These are phyloP conservation scores for Jaculus jaculus DNA, from an alignment of 2,113 vertebrate genomes.

Conservation along the genomic window DNA sequence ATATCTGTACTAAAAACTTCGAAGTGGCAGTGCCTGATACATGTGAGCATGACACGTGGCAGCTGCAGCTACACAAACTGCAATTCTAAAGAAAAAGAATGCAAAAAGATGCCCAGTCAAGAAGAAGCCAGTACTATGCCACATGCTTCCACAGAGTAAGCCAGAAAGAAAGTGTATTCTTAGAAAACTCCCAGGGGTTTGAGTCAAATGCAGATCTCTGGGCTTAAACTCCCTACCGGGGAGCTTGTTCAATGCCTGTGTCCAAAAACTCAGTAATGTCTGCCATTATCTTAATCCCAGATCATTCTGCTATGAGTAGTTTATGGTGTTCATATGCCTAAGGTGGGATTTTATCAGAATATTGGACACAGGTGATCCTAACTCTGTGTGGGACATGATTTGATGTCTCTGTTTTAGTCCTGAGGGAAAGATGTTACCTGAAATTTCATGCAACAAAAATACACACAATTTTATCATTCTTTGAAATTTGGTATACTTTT, in stretches of 20 bases:
- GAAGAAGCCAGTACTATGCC: neutral
- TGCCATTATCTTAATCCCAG: neutral
- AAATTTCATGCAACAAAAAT: neutral
- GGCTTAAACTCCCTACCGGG: neutral
- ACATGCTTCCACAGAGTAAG: neutral
- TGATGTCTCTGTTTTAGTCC: neutral
- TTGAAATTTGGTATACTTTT: neutral
- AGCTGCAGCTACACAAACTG: neutral
- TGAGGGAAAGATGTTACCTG: neutral
- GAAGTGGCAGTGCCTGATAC: neutral
- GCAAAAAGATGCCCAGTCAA: neutral
- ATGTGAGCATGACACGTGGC: neutral
- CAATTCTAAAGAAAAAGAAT: neutral
- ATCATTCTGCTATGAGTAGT: neutral
- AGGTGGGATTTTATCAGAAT: neutral
- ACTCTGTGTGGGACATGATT: neutral
- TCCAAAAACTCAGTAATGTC: neutral
- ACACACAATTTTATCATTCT: neutral
- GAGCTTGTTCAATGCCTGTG: neutral
- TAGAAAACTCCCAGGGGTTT: neutral
- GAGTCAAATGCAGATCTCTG: neutral
- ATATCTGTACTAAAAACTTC: neutral
- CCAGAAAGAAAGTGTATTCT: neutral
- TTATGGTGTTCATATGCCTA: neutral
- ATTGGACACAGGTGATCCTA: neutral